Evolutionary conservation across 2,113 vertebrate species (phyloP).

Genomic region (Austrofundulus limnaeus): DNA sequence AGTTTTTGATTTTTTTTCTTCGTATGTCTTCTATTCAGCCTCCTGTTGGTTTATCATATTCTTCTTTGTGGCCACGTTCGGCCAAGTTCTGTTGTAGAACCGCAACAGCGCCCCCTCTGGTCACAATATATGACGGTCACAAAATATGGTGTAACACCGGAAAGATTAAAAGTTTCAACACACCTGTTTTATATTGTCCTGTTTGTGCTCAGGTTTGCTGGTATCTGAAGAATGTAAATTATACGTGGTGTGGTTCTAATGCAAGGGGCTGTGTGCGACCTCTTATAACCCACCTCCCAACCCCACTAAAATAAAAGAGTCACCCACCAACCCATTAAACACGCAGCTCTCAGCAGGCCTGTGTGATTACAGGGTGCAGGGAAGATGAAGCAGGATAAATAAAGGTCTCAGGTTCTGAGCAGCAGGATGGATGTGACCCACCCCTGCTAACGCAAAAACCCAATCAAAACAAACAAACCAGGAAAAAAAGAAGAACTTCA

Average conservation of each 20-base stretch:
- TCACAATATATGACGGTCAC: no score
- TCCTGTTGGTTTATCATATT: no score
- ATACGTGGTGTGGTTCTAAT: conserved; percentile 69
- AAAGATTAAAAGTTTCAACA: conserved; percentile 45
- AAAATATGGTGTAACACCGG: conserved; percentile 14
- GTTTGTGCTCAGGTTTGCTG: conserved; percentile 74
- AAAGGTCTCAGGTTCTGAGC: conserved; percentile 46
- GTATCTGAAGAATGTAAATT: conserved; percentile 81
- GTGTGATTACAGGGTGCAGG: conserved; percentile 68
- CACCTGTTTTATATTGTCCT: conserved; percentile 77
- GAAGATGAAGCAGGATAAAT: conserved; percentile 65
- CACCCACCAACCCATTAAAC: neutral
- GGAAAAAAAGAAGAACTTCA: neutral
- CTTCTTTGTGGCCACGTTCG: no score
- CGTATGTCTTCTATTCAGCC: no score
- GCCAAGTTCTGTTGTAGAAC: no score
- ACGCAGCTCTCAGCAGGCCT: conserved; percentile 35
- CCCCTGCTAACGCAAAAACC: conserved; percentile 24
- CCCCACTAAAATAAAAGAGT: no score
- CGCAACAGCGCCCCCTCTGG: no score
- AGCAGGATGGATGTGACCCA: conserved; percentile 29
- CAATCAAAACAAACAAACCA: conserved; percentile 20
- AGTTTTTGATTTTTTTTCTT: no score
- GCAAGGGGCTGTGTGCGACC: conserved; percentile 48
- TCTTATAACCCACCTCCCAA: neutral